Base-by-base conservation (phyloP, 2,888 invertebrate species). In the Sericinus montela region DNA sequence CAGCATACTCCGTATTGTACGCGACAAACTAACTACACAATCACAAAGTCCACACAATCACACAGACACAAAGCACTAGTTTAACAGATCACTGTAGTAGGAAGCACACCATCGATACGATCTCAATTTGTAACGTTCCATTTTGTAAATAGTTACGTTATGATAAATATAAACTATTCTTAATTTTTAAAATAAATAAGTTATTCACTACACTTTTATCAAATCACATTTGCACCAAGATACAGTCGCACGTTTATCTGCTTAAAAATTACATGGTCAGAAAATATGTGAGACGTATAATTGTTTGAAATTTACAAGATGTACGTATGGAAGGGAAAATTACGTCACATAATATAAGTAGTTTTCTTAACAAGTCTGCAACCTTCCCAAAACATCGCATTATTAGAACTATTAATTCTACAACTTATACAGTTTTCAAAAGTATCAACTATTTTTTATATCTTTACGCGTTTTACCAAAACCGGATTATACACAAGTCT, bases 1-100 rank as follows among this genome's bases (percentile, higher is more conserved):
- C 86, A 88, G 79, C 88, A 88, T 88, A 80, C 72, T 83, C 78
- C 75, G 77, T 71, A 71, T 30, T 63, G 62, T 72, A 76, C 67
- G 71, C 32, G 8, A n/a, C 8, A 75, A 74, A 67, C 77, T 75
- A 75, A 70, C 72, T n/a, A n/a, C n/a, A n/a, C n/a, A n/a, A n/a
- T n/a, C n/a, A n/a, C 73, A 82, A 77, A 73, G 73, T 80, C 77
- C 80, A 77, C 78, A 51, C 49, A 44, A 53, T 51, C 55, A 52
- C 53, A 53, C 53, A 48, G 13, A 42, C 57, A 57, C 70, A 73
- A 72, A 72, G 67, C 64, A 67, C 83, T 56, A 81, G 29, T 36
- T 29, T 11, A 40, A 47, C 11, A 36, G 28, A 41, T 28, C 47
- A 47, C 47, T 40, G 32, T 29, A 23, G 54, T 65, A 63, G 80